These are phyloP conservation scores for Phenganax subtilis DNA, from an alignment of 92 coral and sea anemone genomes.

Conservation along the genomic window DNA sequence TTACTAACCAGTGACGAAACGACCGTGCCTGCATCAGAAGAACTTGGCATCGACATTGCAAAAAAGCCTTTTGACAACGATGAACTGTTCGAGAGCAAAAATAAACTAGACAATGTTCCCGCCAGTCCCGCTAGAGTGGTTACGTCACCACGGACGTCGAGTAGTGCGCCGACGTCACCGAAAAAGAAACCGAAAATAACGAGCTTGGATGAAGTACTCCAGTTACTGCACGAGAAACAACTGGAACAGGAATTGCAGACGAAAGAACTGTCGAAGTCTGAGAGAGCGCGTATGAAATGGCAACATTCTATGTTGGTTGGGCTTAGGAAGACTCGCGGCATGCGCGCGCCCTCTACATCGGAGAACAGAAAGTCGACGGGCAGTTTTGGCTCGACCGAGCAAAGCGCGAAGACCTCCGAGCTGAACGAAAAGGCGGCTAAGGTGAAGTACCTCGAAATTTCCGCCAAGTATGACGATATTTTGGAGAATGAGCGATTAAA, in stretches of 20 bases:
- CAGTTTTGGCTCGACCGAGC: slow-evolving; percentile 26
- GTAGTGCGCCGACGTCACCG: slow-evolving; percentile 35
- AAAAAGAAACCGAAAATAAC: slow-evolving; percentile 48
- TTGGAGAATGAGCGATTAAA: slow-evolving; percentile 80
- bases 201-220: slow-evolving; percentile 74
- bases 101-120: not conserved
- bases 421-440: slow-evolving; percentile 33
- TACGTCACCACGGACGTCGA: slow-evolving; percentile 1
- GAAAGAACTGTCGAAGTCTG: slow-evolving; percentile 51
- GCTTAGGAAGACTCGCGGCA: slow-evolving; percentile 54
- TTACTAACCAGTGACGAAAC: not conserved
- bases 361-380: slow-evolving; percentile 39
- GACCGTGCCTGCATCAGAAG: not conserved
- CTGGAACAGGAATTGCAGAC: slow-evolving; percentile 74
- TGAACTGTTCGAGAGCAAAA: not conserved
- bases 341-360: slow-evolving; percentile 49
- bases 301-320: slow-evolving; percentile 78
- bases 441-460: slow-evolving; percentile 50
- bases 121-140: not conserved
- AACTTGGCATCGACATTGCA: not conserved
- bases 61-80: not conserved
- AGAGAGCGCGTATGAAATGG: slow-evolving; percentile 74
- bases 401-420: slow-evolving; percentile 32
- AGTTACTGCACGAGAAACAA: slow-evolving; percentile 81
- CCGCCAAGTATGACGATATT: slow-evolving; percentile 64